Conservation (phyloP, 2,888 invertebrate genomes). For the Eustalomyia histrio region DNA sequence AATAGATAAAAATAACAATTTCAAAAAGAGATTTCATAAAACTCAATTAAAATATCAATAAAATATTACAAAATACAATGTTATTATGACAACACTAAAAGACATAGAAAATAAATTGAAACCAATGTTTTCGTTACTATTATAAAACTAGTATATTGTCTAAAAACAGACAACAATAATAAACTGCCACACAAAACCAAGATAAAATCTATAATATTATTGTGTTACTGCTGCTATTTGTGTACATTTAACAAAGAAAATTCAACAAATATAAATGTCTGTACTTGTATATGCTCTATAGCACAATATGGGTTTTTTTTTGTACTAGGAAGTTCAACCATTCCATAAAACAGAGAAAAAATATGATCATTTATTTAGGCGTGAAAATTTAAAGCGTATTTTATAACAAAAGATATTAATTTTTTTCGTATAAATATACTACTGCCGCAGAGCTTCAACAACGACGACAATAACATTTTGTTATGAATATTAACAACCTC, state of each 20-base stretch:
- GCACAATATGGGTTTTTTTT: background rate
- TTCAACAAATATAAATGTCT: background rate
- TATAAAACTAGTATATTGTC: background rate
- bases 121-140: background rate
- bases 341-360: background rate
- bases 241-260: background rate
- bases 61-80: slow-evolving; percentile 9
- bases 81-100: background rate
- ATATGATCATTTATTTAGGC: slow-evolving; percentile 21
- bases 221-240: background rate
- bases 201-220: slow-evolving; percentile 4
- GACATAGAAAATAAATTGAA: background rate
- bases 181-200: slow-evolving; percentile 5
- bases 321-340: background rate
- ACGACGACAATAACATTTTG: slow-evolving; percentile 21
- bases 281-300: background rate
- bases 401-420: background rate
- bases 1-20: background rate
- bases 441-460: background rate
- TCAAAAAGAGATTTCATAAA: slow-evolving; percentile 13
- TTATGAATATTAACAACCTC: slow-evolving; percentile 16
- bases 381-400: slow-evolving; percentile 36
- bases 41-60: slow-evolving; percentile 36
- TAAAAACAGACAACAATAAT: background rate
- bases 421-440: too few relatives aligned